Percentiles rank a stretch among this genome's conserved stretches.
phyloP scores from a whole-genome alignment of 2,113 vertebrate species.

The Corvus hawaiiensis region DNA sequence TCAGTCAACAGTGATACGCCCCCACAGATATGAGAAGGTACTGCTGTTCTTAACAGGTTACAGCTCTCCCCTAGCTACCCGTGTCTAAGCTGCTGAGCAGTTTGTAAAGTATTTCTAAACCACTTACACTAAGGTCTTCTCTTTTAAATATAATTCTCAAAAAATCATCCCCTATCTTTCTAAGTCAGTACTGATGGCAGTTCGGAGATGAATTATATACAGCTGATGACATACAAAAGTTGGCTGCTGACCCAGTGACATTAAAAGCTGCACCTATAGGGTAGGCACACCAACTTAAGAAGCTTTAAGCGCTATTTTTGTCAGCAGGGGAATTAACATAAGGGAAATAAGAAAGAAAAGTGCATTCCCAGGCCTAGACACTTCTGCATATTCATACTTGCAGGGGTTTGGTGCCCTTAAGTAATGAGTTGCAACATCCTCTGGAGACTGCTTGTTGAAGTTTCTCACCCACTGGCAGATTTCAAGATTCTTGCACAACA shows the following conservation, averaged over 20 bases:
- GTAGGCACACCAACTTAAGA: neutral
- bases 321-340: constrained; percentile 1
- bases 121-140: neutral
- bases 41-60: neutral
- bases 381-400: neutral
- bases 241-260: neutral
- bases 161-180: neutral
- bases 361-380: neutral
- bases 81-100: neutral
- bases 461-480: neutral
- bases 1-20: neutral
- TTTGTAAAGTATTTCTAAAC: neutral
- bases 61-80: neutral
- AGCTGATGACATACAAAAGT: neutral
- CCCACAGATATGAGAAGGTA: neutral
- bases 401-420: neutral
- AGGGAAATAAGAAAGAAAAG: neutral
- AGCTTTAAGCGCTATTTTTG: constrained; percentile 7
- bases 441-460: neutral
- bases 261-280: neutral
- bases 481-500: neutral
- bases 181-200: neutral
- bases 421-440: constrained; percentile 3
- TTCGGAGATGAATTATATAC: neutral
- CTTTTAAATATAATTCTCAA: neutral